Base-by-base conservation (phyloP, 2,113 vertebrate species). In the Forbesichthys papilliferus region DNA sequence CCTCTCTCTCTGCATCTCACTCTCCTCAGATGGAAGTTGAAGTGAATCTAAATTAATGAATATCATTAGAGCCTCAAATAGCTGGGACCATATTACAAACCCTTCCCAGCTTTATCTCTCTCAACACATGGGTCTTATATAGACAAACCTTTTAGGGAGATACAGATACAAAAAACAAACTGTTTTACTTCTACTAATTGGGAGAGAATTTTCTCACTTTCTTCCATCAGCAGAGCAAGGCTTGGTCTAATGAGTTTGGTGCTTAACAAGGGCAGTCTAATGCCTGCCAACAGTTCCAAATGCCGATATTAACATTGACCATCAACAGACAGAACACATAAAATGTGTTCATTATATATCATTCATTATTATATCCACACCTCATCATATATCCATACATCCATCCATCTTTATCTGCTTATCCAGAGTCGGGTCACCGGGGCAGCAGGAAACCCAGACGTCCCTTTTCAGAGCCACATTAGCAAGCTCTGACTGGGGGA, bases 31-130 rank as follows among this genome's bases (percentile, higher is more conserved):
- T 74, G 68, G 74, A 87, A 86, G 75, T 88, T 87, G 71, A 89
- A 88, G 89, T 89, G 74, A 89, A 88, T 85, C 84, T 86, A 85
- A 89, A 90, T 90, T 83, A 90, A 90, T 90, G 88, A 90, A 90
- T 89, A 83, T 88, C 82, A 91, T 92, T 91, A 90, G 71, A 74
- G 83, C 66, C 68, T 83, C 75, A 87, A 89, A 91, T 80, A 83
- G 74, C 76, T 34, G 51, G 48, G 47, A 48, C 77, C 74, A 77
- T 84, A 83, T 87, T 84, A 83, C 78, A 82, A 82, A 85, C 86
- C 80, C 79, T 80, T 76, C 67, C 71, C 11, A 27, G 84, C 70
- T 85, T 88, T 90, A 92, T 91, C 90, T 90, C 85, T 71, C 78
- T 68, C 46, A 5, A 51, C 90, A 90, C 85, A 87, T 88, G 82